phyloP scores from a whole-genome alignment of 1,140 invertebrate species.

The Laupala kohalensis region DNA sequence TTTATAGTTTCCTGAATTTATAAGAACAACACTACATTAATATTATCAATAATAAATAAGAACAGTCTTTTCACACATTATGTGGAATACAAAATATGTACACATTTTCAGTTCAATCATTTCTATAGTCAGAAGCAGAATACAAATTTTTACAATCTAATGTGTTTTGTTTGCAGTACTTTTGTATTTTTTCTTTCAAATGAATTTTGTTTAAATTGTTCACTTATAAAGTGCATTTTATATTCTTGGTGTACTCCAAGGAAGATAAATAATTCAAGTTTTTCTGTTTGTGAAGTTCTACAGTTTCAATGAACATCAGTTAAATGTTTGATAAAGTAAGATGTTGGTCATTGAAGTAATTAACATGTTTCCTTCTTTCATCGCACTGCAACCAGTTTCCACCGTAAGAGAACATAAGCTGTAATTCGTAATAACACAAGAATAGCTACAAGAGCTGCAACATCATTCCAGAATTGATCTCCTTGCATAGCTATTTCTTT shows the following conservation, averaged over 20 bases:
- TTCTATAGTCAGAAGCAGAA: too few relatives aligned
- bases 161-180: not conserved
- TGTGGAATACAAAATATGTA: too few relatives aligned
- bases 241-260: not conserved
- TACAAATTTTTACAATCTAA: not conserved
- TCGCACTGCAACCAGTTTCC: constrained; percentile 55
- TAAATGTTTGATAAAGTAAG: too few relatives aligned
- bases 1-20: too few relatives aligned
- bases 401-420: constrained; percentile 68
- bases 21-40: too few relatives aligned
- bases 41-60: too few relatives aligned
- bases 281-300: not conserved
- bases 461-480: constrained; percentile 71
- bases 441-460: constrained; percentile 55
- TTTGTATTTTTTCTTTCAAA: not conserved
- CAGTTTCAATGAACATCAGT: too few relatives aligned
- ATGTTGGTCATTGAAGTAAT: too few relatives aligned
- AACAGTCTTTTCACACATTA: too few relatives aligned
- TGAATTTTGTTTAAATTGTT: not conserved
- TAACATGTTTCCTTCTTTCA: constrained; percentile 25
- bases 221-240: not conserved
- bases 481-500: constrained; percentile 64
- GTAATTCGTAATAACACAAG: constrained; percentile 53
- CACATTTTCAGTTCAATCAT: too few relatives aligned
- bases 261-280: not conserved